These are phyloP conservation scores for Metallyticus violacea DNA, from an alignment of 2,888 invertebrate genomes.

Conservation along the genomic window DNA sequence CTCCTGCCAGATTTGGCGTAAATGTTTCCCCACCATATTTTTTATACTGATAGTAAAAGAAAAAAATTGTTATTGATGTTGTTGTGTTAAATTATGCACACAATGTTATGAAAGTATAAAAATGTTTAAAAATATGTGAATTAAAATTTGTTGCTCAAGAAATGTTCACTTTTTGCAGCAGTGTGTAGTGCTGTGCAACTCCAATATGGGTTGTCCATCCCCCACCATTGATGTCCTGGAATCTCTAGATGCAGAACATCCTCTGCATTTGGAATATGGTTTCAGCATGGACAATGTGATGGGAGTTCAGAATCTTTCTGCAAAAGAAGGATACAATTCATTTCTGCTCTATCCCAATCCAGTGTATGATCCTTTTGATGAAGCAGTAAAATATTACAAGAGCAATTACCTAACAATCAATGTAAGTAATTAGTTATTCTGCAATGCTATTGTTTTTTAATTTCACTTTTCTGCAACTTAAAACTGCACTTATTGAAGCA, in stretches of 20 bases:
- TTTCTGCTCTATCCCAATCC: constrained; percentile 92
- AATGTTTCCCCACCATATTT: no score
- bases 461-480: background rate
- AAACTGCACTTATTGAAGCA: no score
- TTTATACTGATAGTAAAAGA: no score
- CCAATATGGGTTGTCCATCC: constrained; percentile 83
- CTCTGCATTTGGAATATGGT: constrained; percentile 83
- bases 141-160: background rate
- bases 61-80: no score
- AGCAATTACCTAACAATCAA: constrained; percentile 94
- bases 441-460: no score
- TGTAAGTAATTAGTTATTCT: no score
- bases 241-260: constrained; percentile 73
- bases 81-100: no score
- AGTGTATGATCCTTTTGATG: constrained; percentile 82
- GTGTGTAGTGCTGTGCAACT: constrained; percentile 68
- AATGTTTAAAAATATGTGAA: background rate
- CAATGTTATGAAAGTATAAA: no score
- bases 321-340: constrained; percentile 62
- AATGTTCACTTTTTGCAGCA: constrained; percentile 43
- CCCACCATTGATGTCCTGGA: constrained; percentile 74
- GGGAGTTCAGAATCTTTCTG: constrained; percentile 73
- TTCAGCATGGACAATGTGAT: constrained; percentile 95
- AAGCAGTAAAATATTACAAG: constrained; percentile 89
- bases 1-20: no score